Evolutionary conservation across 2,797 vertebrate species (phyloP).

Genomic region (Enteromius radiatus): DNA sequence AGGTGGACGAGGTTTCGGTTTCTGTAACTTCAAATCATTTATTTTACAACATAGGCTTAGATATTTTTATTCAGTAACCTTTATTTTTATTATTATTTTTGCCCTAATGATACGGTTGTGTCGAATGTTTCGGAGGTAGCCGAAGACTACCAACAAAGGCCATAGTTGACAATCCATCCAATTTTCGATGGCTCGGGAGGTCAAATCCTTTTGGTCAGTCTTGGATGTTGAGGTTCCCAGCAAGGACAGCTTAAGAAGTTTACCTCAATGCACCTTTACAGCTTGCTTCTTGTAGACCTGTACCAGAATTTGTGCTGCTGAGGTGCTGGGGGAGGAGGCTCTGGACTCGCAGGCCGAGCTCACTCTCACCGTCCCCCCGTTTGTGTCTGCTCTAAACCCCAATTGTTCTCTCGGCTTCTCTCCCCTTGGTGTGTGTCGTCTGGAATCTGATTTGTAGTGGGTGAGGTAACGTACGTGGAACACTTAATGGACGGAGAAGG

Average conservation of each 20-base stretch:
- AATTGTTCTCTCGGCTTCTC: conserved; percentile 99
- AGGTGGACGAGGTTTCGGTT: conserved; percentile 49
- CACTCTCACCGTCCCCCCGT: conserved; percentile 88
- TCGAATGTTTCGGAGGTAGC: conserved; percentile 47
- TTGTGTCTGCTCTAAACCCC: conserved; percentile 99
- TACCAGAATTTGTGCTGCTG: conserved; percentile 86
- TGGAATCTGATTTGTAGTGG: conserved; percentile 99
- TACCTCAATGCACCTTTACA: conserved; percentile 48
- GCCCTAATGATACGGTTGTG: conserved; percentile 64
- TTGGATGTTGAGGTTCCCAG: conserved; percentile 71
- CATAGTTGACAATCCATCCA: conserved; percentile 64
- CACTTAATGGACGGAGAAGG: conserved; percentile 99
- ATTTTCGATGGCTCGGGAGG: conserved; percentile 62
- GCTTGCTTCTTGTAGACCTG: conserved; percentile 93
- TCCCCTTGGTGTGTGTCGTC: conserved; percentile 99
- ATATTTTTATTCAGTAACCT: conserved; percentile 39
- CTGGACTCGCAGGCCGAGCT: conserved; percentile 92
- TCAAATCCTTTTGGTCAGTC: conserved; percentile 71
- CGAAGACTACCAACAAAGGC: conserved; percentile 65
- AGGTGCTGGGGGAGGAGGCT: conserved; percentile 87
- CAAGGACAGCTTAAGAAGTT: conserved; percentile 81
- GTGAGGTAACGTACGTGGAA: conserved; percentile 99
- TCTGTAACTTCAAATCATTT: conserved; percentile 37
- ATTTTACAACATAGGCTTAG: conserved; percentile 17
- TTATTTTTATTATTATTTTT: not conserved